Conservation (phyloP, 2,113 vertebrate species). For the Odontesthes bonariensis region DNA sequence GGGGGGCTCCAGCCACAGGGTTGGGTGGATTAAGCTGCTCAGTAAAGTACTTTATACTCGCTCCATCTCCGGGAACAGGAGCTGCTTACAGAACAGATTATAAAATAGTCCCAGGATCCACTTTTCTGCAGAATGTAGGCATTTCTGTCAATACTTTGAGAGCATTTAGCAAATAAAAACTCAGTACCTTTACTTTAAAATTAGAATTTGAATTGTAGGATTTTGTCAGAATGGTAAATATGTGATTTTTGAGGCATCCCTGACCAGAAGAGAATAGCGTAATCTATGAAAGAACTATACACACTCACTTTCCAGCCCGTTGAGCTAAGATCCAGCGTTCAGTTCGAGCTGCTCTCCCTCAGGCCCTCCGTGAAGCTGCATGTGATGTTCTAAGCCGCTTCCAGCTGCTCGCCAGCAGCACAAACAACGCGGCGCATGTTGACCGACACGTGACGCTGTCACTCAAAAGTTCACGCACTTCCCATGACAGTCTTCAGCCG, state of each 20-base stretch:
- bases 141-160: neutral
- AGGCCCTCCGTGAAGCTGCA: constrained; percentile 37
- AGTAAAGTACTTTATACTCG: fast-evolving
- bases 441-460: constrained; percentile 9
- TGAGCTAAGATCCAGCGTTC: neutral
- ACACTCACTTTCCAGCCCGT: constrained; percentile 51
- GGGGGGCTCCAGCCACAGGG: too few relatives aligned
- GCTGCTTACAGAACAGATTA: too few relatives aligned
- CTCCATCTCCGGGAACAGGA: too few relatives aligned
- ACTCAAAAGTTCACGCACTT: neutral
- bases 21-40: neutral
- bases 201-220: too few relatives aligned
- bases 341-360: constrained; percentile 3
- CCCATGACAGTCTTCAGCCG: neutral
- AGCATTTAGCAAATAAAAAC: neutral
- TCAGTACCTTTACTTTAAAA: neutral
- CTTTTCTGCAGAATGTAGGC: too few relatives aligned
- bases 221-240: neutral
- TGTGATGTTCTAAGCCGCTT: constrained; percentile 47
- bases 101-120: too few relatives aligned
- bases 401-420: constrained; percentile 4
- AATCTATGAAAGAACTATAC: neutral
- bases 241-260: neutral
- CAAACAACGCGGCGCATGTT: neutral
- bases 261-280: neutral